A percentile compares a stretch with the other conserved stretches of the same genome.
phyloP scores from a whole-genome alignment of 2,888 invertebrate species.

The Spodoptera exigua region DNA sequence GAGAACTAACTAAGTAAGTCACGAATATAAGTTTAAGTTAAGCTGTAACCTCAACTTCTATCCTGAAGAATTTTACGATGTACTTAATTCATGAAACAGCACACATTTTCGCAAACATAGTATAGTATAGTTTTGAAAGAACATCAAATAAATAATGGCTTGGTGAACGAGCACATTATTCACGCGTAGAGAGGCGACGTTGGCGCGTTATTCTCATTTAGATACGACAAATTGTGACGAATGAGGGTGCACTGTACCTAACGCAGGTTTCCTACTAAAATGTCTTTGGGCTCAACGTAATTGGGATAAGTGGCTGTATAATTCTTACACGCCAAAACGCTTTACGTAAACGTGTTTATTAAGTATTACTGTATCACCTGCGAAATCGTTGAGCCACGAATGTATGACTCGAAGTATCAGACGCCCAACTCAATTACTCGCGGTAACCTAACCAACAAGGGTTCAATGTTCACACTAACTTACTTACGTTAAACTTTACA shows the following conservation, averaged over 20 bases:
- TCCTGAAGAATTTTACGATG: too few species aligned
- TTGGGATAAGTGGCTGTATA: constrained; percentile 12
- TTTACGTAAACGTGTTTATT: too few species aligned
- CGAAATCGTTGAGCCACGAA: too few species aligned
- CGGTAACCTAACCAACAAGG: constrained; percentile 24
- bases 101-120: constrained; percentile 5
- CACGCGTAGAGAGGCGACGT: constrained; percentile 23
- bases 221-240: constrained; percentile 66
- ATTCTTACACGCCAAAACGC: too few species aligned
- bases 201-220: constrained; percentile 56
- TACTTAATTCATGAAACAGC: constrained; percentile 1
- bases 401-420: constrained; percentile 5
- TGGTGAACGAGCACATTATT: constrained; percentile 40
- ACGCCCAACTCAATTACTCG: constrained; percentile 44
- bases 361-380: too few species aligned
- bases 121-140: constrained; percentile 28
- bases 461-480: constrained; percentile 26
- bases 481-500: constrained; percentile 33
- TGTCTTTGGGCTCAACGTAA: constrained; percentile 20
- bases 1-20: too few species aligned
- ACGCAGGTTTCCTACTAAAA: constrained; percentile 42
- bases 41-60: too few species aligned
- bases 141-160: constrained; percentile 30
- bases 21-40: too few species aligned
- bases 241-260: constrained; percentile 53